phyloP scores from a whole-genome alignment of 1,140 invertebrate genomes.

The Drosophila equinoxialis region DNA sequence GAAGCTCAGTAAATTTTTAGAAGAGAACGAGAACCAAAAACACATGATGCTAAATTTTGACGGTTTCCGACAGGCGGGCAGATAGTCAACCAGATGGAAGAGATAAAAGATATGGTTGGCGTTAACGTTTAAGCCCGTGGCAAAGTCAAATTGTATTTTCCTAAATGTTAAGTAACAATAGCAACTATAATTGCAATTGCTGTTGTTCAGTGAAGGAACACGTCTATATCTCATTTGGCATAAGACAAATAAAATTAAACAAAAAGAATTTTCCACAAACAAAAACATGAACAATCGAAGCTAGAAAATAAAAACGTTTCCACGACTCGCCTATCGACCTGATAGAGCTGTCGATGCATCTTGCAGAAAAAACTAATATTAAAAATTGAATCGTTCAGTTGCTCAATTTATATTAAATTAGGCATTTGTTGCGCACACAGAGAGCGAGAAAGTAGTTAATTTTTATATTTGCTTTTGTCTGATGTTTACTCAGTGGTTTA shows the following conservation, averaged over 20 bases:
- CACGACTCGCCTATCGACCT: too few species aligned
- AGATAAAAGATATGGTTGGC: neutral
- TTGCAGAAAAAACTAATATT: neutral
- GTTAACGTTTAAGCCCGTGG: constrained; percentile 2
- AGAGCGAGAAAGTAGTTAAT: neutral
- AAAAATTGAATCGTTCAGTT: neutral
- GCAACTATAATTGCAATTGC: constrained; percentile 1
- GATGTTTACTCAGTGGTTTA: neutral
- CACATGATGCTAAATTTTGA: constrained; percentile 1
- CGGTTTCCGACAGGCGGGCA: neutral
- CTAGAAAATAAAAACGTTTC: too few species aligned
- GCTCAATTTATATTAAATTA: neutral
- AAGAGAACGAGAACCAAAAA: neutral
- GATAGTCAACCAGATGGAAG: neutral
- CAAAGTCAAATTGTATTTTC: constrained; percentile 10
- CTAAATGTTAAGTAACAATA: constrained; percentile 7
- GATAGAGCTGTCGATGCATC: too few species aligned
- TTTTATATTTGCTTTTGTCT: neutral
- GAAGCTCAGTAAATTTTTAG: neutral
- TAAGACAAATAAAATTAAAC: neutral
- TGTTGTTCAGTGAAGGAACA: neutral
- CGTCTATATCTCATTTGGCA: too few species aligned
- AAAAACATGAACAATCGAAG: too few species aligned
- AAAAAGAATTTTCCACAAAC: neutral
- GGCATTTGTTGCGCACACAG: too few species aligned